Evolutionary conservation across 2,113 vertebrate genomes (phyloP), one percentile per base, ranked within the genome.

Genomic region (Erinaceus europaeus): DNA sequence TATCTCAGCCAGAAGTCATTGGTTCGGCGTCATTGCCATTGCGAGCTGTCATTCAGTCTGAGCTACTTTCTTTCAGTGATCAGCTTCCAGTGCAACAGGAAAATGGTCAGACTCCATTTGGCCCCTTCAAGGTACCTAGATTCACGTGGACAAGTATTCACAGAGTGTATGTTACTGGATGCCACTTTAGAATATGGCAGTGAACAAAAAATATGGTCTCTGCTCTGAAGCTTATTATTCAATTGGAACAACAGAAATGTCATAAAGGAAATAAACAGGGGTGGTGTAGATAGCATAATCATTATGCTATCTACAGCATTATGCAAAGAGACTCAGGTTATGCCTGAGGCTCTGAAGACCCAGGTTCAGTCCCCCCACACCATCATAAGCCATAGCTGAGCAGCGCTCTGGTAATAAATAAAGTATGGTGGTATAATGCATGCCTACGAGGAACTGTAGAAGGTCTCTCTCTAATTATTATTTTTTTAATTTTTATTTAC

Each of bases 81-180:
- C 84, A 97, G 23, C 85, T 99, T 76, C 96, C 97, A 18, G 98
- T 99, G 64, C 94, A 97, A 38, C 96, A 94, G 69, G 95, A 96
- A 50, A 65, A 61, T 76, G 94, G 78, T 74, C 95, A 93, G 50
- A 69, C 93, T 11, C 94, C 95, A 50, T 71, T 98, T 61, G 99
- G 98, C 25, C 97, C 98, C 20, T 97, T 99, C 2, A 98, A 98
- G 98, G 99, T 99, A 96, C 0, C 50, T 73, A 27, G 46, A 73
- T 88, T 32, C 4, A 44, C 38, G 67, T 81, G 90, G 32, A 72
- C n/a, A 32, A 17, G 32, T 68, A 38, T 88, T 76, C 80, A 27
- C 27, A 52, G 77, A 74, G 15, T 29, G 38, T 25, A 4, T 76
- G n/a, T 74, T 69, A 42, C 42, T 85, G 21, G 17, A 61, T 79